Conservation (phyloP, 2,113 vertebrate species). For the Passer domesticus region DNA sequence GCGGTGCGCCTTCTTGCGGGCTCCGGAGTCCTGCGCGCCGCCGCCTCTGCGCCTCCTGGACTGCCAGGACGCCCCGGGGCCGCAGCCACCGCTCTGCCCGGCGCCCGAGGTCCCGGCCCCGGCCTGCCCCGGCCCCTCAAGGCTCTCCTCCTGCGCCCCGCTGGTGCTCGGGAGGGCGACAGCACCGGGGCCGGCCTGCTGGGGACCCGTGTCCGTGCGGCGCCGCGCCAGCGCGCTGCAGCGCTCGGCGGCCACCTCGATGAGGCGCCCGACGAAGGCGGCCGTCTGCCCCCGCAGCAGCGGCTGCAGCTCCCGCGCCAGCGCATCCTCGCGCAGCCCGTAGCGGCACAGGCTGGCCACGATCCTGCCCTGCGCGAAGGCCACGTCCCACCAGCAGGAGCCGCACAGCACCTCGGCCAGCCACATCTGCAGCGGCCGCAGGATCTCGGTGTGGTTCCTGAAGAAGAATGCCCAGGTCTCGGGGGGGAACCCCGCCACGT, state of each 20-base stretch:
- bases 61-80: rapidly evolving
- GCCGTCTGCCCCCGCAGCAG: not conserved
- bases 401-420: not conserved
- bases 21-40: rapidly evolving
- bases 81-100: rapidly evolving
- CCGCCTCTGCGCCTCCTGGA: rapidly evolving
- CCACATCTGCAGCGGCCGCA: not conserved
- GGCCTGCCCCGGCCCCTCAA: too few species aligned
- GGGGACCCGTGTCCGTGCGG: rapidly evolving
- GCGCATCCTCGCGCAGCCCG: not conserved
- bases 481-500: rapidly evolving
- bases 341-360: not conserved
- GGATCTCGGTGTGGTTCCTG: not conserved
- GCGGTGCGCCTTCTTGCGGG: rapidly evolving
- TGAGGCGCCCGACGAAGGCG: not conserved
- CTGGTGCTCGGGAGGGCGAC: rapidly evolving
- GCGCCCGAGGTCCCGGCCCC: rapidly evolving
- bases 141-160: not conserved
- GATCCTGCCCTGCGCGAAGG: not conserved
- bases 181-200: rapidly evolving
- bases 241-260: rapidly evolving
- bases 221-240: not conserved
- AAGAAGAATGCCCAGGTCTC: not conserved
- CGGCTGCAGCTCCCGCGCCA: not conserved
- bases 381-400: not conserved